These are phyloP conservation scores for Babylonia areolata DNA, from an alignment of 1,140 invertebrate species.

Conservation along the genomic window DNA sequence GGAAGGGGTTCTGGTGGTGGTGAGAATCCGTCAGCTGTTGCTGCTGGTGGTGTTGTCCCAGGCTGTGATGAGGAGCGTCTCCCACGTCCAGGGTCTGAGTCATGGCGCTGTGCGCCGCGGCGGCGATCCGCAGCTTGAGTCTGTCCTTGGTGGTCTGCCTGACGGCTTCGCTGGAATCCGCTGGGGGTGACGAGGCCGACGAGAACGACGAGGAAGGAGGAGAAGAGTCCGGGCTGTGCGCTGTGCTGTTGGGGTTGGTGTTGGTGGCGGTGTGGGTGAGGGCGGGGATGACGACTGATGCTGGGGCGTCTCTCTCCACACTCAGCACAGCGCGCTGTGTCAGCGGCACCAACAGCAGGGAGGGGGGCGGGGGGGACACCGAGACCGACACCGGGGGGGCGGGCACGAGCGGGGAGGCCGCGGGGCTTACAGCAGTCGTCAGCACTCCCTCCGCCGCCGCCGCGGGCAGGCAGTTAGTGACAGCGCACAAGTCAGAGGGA, in stretches of 20 bases:
- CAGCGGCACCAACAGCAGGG: background rate
- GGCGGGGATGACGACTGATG: background rate
- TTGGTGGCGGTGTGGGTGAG: constrained; percentile 43
- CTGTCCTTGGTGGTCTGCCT: constrained; percentile 35
- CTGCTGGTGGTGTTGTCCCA: background rate
- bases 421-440: background rate
- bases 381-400: background rate
- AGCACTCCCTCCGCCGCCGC: background rate
- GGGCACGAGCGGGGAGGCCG: background rate
- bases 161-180: constrained; percentile 21
- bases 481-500: background rate
- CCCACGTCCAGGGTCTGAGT: constrained; percentile 23
- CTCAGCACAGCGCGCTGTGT: background rate
- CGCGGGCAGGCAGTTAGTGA: background rate
- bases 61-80: background rate
- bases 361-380: background rate
- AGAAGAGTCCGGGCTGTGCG: background rate
- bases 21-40: background rate
- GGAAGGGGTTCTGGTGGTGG: background rate
- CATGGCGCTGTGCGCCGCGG: constrained; percentile 21
- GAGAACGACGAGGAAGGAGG: background rate
- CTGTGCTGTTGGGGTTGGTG: constrained; percentile 37
- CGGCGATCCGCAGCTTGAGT: constrained; percentile 26
- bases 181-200: background rate
- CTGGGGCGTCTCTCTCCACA: background rate